phyloP scores from a whole-genome alignment of 1,140 invertebrate species.

The Arctopsyche grandis region DNA sequence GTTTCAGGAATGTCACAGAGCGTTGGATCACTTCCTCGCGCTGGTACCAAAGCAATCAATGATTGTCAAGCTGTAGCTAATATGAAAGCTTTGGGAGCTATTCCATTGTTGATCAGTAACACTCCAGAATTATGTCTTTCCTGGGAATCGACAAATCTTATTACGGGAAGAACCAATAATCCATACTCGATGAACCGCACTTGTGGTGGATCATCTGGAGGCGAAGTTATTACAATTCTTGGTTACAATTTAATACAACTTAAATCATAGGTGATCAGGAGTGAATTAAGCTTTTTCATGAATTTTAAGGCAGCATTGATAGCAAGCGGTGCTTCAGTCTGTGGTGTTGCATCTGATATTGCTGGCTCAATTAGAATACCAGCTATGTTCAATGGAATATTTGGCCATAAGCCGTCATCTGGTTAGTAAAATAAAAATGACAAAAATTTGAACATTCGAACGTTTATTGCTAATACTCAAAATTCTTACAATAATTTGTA shows the following conservation, averaged over 20 bases:
- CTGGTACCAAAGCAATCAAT: conserved; percentile 66
- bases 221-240: conserved; percentile 68
- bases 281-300: conserved; percentile 43
- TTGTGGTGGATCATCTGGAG: conserved; percentile 81
- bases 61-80: conserved; percentile 73
- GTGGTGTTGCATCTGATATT: conserved; percentile 89
- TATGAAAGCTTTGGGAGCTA: conserved; percentile 77
- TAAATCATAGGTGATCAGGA: not conserved
- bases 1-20: conserved; percentile 71
- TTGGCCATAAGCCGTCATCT: conserved; percentile 86
- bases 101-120: conserved; percentile 82
- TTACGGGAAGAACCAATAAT: conserved; percentile 81
- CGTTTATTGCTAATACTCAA: not conserved
- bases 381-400: conserved; percentile 85
- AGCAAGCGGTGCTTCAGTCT: conserved; percentile 75
- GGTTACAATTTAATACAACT: not conserved
- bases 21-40: conserved; percentile 71
- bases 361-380: conserved; percentile 89
- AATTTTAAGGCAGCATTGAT: conserved; percentile 71
- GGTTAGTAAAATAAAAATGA: conserved; percentile 68
- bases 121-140: conserved; percentile 82
- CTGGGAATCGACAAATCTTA: conserved; percentile 77
- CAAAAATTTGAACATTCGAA: not conserved
- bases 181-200: conserved; percentile 77
- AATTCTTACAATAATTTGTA: too few species aligned